phyloP scores from a whole-genome alignment of 2,888 invertebrate genomes.

The Conus canariensis region DNA sequence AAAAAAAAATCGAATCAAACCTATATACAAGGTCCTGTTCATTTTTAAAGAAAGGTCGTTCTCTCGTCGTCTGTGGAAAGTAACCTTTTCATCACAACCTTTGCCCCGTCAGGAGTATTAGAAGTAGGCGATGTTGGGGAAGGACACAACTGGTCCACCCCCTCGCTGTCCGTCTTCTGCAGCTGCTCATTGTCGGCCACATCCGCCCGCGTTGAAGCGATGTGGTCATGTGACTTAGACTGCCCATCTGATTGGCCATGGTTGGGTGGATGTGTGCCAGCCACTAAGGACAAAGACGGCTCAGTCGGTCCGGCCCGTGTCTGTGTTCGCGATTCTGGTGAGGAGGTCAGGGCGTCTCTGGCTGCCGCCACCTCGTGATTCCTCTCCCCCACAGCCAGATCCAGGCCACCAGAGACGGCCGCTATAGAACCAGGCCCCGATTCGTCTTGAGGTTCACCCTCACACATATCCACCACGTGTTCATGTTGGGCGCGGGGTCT shows the following conservation, averaged over 20 bases:
- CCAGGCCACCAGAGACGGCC: not conserved
- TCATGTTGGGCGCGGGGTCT: too few relatives aligned
- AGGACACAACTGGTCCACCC: not conserved
- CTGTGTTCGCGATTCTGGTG: not conserved
- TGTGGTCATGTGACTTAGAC: not conserved
- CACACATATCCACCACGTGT: not conserved
- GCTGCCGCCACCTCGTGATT: not conserved
- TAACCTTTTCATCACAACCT: slow-evolving; percentile 34
- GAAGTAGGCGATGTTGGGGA: not conserved
- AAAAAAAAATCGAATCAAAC: not conserved
- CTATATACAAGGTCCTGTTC: too few relatives aligned
- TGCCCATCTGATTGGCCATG: not conserved
- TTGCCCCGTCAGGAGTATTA: not conserved
- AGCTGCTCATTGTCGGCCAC: not conserved
- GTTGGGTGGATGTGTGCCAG: too few relatives aligned
- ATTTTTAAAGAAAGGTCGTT: slow-evolving; percentile 24
- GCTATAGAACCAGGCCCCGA: not conserved
- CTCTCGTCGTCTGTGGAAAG: slow-evolving; percentile 24
- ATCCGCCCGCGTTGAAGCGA: not conserved
- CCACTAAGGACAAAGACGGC: not conserved
- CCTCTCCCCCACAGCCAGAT: not conserved
- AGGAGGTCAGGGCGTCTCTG: not conserved
- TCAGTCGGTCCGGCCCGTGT: not conserved
- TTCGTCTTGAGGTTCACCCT: not conserved
- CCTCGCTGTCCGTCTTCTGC: not conserved